phyloP scores from a whole-genome alignment of 1,140 invertebrate genomes.

The Tribolium castaneum region DNA sequence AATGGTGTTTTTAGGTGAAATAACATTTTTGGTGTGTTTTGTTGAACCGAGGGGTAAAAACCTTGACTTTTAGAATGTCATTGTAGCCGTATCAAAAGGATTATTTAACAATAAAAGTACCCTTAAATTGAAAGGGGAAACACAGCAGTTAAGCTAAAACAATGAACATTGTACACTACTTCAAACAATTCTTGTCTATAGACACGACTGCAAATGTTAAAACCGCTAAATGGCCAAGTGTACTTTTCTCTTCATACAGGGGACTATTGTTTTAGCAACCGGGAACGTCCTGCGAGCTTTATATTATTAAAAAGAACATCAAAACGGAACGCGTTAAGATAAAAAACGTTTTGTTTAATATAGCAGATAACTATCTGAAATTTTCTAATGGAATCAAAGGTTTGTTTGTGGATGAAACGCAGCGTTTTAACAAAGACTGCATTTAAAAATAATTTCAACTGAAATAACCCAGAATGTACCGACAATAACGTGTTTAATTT shows the following conservation, averaged over 20 bases:
- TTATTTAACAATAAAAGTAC: slow-evolving; percentile 55
- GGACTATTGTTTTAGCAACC: slow-evolving; percentile 42
- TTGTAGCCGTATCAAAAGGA: slow-evolving; percentile 50
- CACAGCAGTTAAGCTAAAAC: slow-evolving; percentile 54
- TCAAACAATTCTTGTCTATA: slow-evolving; percentile 56
- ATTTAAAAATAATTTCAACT: slow-evolving; percentile 24
- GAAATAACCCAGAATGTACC: slow-evolving; percentile 24
- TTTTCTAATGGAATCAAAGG: slow-evolving; percentile 20
- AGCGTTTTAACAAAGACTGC: slow-evolving; percentile 13
- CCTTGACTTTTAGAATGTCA: slow-evolving; percentile 42
- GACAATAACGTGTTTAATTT: slow-evolving; percentile 29
- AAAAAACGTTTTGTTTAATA: slow-evolving; percentile 16
- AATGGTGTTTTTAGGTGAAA: neutral
- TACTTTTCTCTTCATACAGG: slow-evolving; percentile 48
- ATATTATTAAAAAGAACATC: slow-evolving; percentile 41
- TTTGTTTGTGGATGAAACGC: slow-evolving; percentile 8
- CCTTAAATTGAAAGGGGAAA: slow-evolving; percentile 51
- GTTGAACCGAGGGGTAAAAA: slow-evolving; percentile 1
- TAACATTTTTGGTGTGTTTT: neutral
- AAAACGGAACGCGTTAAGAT: neutral
- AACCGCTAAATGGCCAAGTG: slow-evolving; percentile 55
- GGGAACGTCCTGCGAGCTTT: slow-evolving; percentile 4
- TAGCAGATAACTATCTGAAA: slow-evolving; percentile 5
- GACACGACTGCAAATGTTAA: slow-evolving; percentile 52
- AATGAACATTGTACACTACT: slow-evolving; percentile 56